Evolutionary conservation across 1,140 invertebrate species (phyloP).

Genomic region (Vanessa atalanta): DNA sequence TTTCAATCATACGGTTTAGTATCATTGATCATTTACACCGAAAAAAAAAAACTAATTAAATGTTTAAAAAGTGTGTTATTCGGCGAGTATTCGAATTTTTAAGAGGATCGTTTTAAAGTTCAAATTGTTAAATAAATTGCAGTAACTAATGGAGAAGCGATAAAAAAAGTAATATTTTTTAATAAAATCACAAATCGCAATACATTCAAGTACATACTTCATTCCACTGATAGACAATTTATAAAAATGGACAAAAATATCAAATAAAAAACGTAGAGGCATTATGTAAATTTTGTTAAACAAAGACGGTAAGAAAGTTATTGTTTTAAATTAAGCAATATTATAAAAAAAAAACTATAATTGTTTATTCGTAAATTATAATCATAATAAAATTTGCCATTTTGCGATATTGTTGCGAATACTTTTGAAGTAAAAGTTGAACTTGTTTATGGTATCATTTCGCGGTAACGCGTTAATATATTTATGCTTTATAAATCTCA

Average conservation of each 20-base stretch:
- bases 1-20: not conserved
- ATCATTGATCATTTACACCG: not conserved
- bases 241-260: slow-evolving; percentile 22
- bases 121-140: slow-evolving; percentile 47
- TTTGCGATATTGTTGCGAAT: slow-evolving; percentile 15
- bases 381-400: slow-evolving; percentile 12
- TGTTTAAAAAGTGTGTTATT: not conserved
- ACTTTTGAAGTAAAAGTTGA: slow-evolving; percentile 10
- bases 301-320: slow-evolving; percentile 4
- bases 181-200: slow-evolving; percentile 43
- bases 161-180: slow-evolving; percentile 46
- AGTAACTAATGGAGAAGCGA: slow-evolving; percentile 31
- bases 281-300: slow-evolving; percentile 23
- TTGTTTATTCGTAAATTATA: slow-evolving; percentile 22
- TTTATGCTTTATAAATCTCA: slow-evolving; percentile 44
- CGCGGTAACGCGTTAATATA: slow-evolving; percentile 20
- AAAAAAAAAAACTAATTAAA: not conserved
- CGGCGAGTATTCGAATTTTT: slow-evolving; percentile 20
- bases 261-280: slow-evolving; percentile 14
- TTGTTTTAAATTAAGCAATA: slow-evolving; percentile 59
- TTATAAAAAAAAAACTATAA: slow-evolving; percentile 49
- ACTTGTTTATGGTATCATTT: slow-evolving; percentile 27
- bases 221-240: slow-evolving; percentile 45
- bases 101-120: slow-evolving; percentile 54
- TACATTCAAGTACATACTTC: slow-evolving; percentile 39